A percentile compares a stretch with the other conserved stretches of the same genome.
Conservation (phyloP, 2,113 vertebrate genomes). For the Tachycineta bicolor region DNA sequence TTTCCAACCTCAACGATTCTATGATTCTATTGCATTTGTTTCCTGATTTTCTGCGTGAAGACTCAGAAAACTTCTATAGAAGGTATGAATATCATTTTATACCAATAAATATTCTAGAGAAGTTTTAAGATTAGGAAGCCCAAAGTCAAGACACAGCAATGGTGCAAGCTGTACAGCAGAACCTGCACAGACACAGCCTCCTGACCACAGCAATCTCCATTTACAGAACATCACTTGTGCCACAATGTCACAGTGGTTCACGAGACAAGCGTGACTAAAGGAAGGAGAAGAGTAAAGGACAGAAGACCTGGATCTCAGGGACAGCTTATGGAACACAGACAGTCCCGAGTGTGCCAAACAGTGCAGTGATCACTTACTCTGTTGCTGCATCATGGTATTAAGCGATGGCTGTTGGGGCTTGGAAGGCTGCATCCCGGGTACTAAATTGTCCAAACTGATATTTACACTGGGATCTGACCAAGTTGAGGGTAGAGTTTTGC, state of each 20-base stretch:
- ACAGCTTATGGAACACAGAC: not conserved
- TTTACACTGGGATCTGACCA: constrained; percentile 96
- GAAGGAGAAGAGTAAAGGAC: not conserved
- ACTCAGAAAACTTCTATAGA: not conserved
- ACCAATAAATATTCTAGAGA: not conserved
- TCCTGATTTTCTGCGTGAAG: not conserved
- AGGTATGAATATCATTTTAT: not conserved
- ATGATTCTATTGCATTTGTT: not conserved
- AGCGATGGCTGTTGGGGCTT: constrained; percentile 91
- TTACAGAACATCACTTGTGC: not conserved
- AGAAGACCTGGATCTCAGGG: not conserved
- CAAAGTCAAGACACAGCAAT: not conserved
- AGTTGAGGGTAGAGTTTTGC: constrained; percentile 91
- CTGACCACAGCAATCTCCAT: too few species aligned
- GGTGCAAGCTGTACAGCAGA: not conserved
- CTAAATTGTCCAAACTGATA: constrained; percentile 96
- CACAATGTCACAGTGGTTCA: not conserved
- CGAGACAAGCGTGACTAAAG: not conserved
- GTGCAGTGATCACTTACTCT: constrained; percentile 78
- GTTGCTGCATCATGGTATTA: constrained; percentile 94
- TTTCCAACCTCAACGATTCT: not conserved
- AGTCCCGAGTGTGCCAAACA: not conserved
- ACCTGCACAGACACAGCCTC: not conserved
- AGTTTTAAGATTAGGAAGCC: not conserved
- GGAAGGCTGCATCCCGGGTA: constrained; percentile 90